phyloP scores from a whole-genome alignment of 2,113 vertebrate species.

The Leuciscus idus region DNA sequence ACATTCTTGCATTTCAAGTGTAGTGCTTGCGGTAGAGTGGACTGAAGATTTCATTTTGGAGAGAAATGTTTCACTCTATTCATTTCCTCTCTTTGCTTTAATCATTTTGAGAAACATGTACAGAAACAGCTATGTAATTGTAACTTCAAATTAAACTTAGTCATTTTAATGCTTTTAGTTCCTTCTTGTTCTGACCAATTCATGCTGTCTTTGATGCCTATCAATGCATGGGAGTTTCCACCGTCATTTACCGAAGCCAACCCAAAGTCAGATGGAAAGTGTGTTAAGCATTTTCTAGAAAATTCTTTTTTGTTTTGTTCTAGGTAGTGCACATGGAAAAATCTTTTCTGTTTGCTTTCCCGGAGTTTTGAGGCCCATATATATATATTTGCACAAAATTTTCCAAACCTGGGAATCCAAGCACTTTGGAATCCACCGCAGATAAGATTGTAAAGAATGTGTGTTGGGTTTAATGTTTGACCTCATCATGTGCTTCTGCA shows the following conservation, averaged over 20 bases:
- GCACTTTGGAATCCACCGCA: constrained; percentile 36
- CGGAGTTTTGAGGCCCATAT: background rate
- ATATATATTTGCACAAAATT: background rate
- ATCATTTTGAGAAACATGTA: constrained; percentile 78
- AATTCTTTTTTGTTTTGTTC: background rate
- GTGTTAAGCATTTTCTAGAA: background rate
- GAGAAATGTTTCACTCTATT: constrained; percentile 64
- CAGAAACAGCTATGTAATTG: constrained; percentile 79
- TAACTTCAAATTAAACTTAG: constrained; percentile 84
- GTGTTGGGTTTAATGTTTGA: constrained; percentile 55
- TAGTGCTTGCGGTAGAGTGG: constrained; percentile 66
- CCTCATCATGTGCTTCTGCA: background rate
- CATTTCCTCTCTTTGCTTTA: constrained; percentile 69
- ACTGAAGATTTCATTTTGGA: constrained; percentile 63
- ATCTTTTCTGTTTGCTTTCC: background rate
- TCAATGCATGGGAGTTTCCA: constrained; percentile 38
- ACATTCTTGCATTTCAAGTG: constrained; percentile 71
- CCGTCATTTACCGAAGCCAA: background rate
- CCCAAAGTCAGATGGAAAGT: constrained; percentile 17
- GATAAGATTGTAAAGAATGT: constrained; percentile 47
- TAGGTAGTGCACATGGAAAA: background rate
- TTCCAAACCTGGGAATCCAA: background rate
- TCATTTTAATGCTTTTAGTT: constrained; percentile 75
- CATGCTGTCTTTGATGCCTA: constrained; percentile 14
- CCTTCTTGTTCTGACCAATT: constrained; percentile 57